Evolutionary conservation across 2,888 invertebrate species (phyloP).

Genomic region (Luperina nickerlii): DNA sequence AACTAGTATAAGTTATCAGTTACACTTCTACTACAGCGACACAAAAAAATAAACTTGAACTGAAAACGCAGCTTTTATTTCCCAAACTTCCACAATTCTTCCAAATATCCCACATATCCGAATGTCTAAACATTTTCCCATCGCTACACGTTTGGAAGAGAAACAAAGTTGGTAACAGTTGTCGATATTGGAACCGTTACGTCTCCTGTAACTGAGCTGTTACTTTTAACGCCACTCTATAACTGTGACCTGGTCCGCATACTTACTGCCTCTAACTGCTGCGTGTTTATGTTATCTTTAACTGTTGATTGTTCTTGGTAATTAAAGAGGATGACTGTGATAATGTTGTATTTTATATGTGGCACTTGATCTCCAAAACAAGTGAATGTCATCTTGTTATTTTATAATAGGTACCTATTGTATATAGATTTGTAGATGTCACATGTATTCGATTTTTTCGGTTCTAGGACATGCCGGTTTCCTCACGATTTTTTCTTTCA

Average conservation of each 20-base stretch:
- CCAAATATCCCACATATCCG: slow-evolving; percentile 36
- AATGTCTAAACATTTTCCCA: slow-evolving; percentile 38
- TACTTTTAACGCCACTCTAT: slow-evolving; percentile 72
- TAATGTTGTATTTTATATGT: slow-evolving; percentile 11
- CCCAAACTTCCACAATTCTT: background rate
- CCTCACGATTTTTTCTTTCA: background rate
- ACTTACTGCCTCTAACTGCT: slow-evolving; percentile 50
- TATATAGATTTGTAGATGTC: background rate
- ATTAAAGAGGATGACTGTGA: slow-evolving; percentile 40
- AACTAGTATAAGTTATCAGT: background rate
- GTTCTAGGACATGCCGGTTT: background rate
- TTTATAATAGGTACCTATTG: background rate
- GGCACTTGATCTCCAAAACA: background rate
- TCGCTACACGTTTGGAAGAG: slow-evolving; percentile 60
- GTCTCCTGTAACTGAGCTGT: slow-evolving; percentile 74
- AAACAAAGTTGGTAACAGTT: slow-evolving; percentile 68
- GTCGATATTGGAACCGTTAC: slow-evolving; percentile 73
- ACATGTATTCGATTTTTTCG: background rate
- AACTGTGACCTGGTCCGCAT: slow-evolving; percentile 66
- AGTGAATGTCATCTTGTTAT: background rate
- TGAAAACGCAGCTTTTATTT: slow-evolving; percentile 9
- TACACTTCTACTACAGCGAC: background rate
- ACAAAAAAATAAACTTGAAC: background rate
- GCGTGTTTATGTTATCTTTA: slow-evolving; percentile 55
- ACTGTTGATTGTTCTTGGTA: slow-evolving; percentile 54